Evolutionary conservation across 2,113 vertebrate species (phyloP), one percentile per base, ranked within the genome.

Genomic region (Petrocephalus microphthalmus): DNA sequence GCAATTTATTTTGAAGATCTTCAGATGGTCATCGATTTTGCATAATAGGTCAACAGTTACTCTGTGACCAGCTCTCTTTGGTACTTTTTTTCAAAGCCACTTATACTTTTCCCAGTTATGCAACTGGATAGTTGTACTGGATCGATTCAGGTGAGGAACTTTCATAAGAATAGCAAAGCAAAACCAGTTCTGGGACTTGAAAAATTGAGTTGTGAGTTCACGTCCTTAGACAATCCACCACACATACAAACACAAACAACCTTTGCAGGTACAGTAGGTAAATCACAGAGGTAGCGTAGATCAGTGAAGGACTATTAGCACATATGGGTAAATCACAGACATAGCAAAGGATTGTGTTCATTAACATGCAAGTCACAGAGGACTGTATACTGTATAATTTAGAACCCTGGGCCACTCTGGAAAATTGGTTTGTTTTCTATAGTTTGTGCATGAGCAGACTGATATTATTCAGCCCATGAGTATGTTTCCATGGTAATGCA

Each of bases 401-500:
- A 49, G 52, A 25, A 64, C 60, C n/a, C 83, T 13, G 8, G n/a
- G 45, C 13, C 49, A 85, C n/a, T 51, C 83, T 20, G 83, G n/a
- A 53, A 53, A 53, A 49, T 10, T 3, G 7, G n/a, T 7, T 83
- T 45, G 19, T 19, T 49, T 49, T 19, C 81, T 83, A 11, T 49
- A 49, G 37, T 22, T 83, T 83, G 81, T 45, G 10, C 22, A 83
- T 49, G 45, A 19, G 7, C 78, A 20, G 33, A 17, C 42, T 20
- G 47, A 83, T 83, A 11, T 83, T 83, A 83, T 49, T 83, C 81
- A 83, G 81, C 81, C 45, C 49, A 19, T 7, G 5, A 83, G 81
- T 83, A n/a, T 83, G 81, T 83, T 83, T 42, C 45, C 81, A 83
- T 83, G 81, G 81, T 49, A 83, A 83, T 83, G 47, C 81, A 83